Evolutionary conservation across 2,797 vertebrate species (phyloP).

Genomic region (Delichon dasypus): DNA sequence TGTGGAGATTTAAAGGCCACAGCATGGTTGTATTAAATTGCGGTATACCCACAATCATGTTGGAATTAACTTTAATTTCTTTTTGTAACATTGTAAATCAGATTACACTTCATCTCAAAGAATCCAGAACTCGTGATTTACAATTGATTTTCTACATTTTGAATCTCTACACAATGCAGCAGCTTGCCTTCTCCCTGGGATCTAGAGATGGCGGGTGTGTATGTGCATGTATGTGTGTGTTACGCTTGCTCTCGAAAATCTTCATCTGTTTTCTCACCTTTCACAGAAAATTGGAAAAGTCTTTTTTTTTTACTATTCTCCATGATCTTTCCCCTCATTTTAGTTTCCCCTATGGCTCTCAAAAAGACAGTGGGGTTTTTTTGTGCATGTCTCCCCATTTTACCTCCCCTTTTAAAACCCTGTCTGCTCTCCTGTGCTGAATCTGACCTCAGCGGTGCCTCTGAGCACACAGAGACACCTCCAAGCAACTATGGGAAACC

Average conservation of each 20-base stretch:
- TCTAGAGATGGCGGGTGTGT: background rate
- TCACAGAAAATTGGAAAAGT: background rate
- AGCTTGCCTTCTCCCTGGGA: background rate
- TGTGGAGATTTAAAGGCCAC: conserved; percentile 67
- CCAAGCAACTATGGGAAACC: background rate
- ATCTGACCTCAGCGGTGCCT: background rate
- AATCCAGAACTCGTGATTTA: conserved; percentile 26
- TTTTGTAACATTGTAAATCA: conserved; percentile 62
- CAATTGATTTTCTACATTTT: conserved; percentile 13
- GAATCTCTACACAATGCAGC: background rate
- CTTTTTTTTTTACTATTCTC: background rate
- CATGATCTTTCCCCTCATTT: background rate
- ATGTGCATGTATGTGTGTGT: background rate
- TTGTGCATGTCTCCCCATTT: background rate
- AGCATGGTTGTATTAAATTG: conserved; percentile 64
- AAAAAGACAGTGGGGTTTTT: background rate
- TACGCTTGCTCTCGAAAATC: background rate
- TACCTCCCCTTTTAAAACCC: background rate
- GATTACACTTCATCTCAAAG: conserved; percentile 50
- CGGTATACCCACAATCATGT: conserved; percentile 43
- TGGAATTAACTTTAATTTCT: conserved; percentile 55
- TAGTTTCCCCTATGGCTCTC: background rate
- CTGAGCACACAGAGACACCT: background rate
- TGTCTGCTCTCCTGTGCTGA: background rate
- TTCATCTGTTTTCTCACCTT: background rate